Percentiles rank a stretch among this genome's conserved stretches.
phyloP scores from a whole-genome alignment of 2,797 vertebrate genomes.

The Kryptolebias ocellatus region DNA sequence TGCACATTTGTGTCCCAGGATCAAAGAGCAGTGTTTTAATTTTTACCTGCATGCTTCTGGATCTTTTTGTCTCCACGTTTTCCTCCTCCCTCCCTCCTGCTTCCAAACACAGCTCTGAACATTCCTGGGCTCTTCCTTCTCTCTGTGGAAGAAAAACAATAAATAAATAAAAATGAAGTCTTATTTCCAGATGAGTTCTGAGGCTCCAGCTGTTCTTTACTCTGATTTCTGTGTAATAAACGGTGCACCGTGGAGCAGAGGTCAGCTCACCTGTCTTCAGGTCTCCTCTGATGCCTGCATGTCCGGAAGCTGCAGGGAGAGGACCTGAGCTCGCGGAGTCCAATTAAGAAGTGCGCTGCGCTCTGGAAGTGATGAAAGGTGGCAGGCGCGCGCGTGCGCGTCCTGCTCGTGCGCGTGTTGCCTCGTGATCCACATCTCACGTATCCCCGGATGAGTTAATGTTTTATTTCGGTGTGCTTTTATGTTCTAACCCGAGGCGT shows the following conservation, averaged over 20 bases:
- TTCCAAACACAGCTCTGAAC: constrained; percentile 78
- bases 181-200: too few species aligned
- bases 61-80: constrained; percentile 58
- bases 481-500: not conserved
- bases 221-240: not conserved
- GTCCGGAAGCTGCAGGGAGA: constrained; percentile 24
- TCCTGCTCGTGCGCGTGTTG: constrained; percentile 36
- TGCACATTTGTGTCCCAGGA: not conserved
- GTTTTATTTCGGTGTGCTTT: not conserved
- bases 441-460: not conserved
- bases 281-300: constrained; percentile 27
- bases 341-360: constrained; percentile 54
- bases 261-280: constrained; percentile 51
- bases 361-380: constrained; percentile 28
- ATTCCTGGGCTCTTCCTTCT: constrained; percentile 53
- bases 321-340: constrained; percentile 26
- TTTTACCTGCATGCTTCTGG: constrained; percentile 61
- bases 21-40: not conserved
- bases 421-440: constrained; percentile 21
- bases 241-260: not conserved
- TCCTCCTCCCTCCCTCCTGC: constrained; percentile 62
- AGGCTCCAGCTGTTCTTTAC: not conserved
- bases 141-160: constrained; percentile 15
- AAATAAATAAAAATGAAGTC: constrained; percentile 27
- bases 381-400: constrained; percentile 3